These are phyloP conservation scores for Knipowitschia caucasica DNA, from an alignment of 2,797 vertebrate species.

Conservation along the genomic window DNA sequence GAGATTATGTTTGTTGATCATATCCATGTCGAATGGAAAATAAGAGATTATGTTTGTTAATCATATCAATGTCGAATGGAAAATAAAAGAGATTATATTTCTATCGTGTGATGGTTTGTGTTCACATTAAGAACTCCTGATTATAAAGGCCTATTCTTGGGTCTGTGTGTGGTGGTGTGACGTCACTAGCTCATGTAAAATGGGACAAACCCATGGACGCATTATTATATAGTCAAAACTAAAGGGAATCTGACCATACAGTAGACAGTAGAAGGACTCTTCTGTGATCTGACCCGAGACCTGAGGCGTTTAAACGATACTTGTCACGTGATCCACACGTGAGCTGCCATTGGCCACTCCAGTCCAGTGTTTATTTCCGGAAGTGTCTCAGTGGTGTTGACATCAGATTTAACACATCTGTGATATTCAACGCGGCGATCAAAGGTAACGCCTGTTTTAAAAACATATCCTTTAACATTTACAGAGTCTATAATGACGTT, in stretches of 20 bases:
- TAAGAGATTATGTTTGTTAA: conserved; percentile 15
- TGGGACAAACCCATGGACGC: too few relatives aligned
- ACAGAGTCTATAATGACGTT: accelerated
- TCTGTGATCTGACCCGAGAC: too few relatives aligned
- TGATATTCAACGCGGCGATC: not conserved
- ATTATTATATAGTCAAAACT: too few relatives aligned
- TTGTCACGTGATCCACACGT: conserved; percentile 42
- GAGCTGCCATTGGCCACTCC: conserved; percentile 41
- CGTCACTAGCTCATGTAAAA: not conserved
- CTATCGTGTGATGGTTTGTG: not conserved
- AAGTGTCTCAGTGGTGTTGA: conserved; percentile 51
- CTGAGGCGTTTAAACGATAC: not conserved
- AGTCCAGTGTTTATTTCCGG: conserved; percentile 70
- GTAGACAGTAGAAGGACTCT: too few relatives aligned
- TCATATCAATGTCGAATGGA: conserved; percentile 33
- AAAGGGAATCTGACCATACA: conserved; percentile 10
- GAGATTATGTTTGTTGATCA: too few relatives aligned
- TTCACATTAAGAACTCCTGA: not conserved
- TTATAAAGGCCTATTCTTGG: not conserved
- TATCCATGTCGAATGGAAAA: too few relatives aligned
- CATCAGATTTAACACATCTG: conserved; percentile 17
- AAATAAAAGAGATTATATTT: conserved; percentile 38
- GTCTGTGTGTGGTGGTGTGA: not conserved
- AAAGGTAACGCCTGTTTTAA: conserved; percentile 32
- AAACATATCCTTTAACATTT: accelerated